These are phyloP conservation scores for Lagria hirta DNA, from an alignment of 2,888 invertebrate genomes.

Conservation along the genomic window DNA sequence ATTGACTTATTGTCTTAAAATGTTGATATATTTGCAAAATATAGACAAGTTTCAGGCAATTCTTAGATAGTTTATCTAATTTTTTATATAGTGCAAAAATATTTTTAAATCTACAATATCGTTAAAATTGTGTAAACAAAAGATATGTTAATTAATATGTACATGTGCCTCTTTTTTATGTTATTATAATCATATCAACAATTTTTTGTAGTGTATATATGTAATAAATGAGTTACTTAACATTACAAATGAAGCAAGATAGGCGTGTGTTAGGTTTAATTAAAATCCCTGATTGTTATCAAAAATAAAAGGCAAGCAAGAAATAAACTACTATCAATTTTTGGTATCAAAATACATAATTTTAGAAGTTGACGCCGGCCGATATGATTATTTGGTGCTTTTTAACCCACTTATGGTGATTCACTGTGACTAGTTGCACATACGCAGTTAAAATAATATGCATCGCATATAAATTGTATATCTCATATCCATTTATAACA, in stretches of 20 bases:
- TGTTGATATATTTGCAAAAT: slow-evolving; percentile 13
- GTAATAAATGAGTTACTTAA: too few species aligned
- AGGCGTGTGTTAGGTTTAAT: not conserved
- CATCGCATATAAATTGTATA: not conserved
- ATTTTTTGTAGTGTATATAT: too few species aligned
- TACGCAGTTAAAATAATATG: too few species aligned
- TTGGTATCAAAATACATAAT: not conserved
- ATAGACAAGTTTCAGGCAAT: slow-evolving; percentile 12
- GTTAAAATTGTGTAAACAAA: slow-evolving; percentile 21
- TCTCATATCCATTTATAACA: not conserved
- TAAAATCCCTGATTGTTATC: not conserved
- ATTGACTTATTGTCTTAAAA: slow-evolving; percentile 24
- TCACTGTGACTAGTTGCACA: too few species aligned
- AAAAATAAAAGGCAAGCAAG: not conserved
- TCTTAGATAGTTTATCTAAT: slow-evolving; percentile 6
- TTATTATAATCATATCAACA: slow-evolving; percentile 4
- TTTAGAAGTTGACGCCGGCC: slow-evolving; percentile 1
- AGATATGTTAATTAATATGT: slow-evolving; percentile 26
- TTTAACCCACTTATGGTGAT: too few species aligned
- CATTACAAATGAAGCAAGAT: too few species aligned
- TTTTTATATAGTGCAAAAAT: slow-evolving; percentile 24
- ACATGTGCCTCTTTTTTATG: slow-evolving; percentile 13
- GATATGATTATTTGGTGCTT: too few species aligned
- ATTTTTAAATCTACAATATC: slow-evolving; percentile 23
- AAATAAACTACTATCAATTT: not conserved